Conservation (phyloP, 2,797 vertebrate species). For the Chelidonichthys spinosus region DNA sequence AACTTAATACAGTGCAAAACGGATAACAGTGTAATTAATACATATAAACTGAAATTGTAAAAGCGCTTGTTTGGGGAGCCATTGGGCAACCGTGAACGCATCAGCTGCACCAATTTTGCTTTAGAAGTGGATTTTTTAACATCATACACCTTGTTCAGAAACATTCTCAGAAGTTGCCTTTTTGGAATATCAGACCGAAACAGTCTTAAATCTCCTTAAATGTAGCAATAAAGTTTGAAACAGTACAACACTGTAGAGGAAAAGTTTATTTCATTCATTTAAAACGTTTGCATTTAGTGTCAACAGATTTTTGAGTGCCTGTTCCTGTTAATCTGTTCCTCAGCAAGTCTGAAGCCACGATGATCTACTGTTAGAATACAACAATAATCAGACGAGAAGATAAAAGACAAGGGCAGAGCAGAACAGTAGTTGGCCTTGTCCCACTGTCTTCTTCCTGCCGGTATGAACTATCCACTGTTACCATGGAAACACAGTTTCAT, state of each 20-base stretch:
- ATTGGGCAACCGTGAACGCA: background rate
- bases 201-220: background rate
- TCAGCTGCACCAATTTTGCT: background rate
- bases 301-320: background rate
- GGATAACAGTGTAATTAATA: background rate
- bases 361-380: constrained; percentile 31
- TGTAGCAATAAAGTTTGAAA: background rate
- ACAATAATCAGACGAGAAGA: constrained; percentile 13
- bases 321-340: background rate
- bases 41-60: background rate
- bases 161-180: background rate
- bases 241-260: background rate
- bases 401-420: constrained; percentile 35
- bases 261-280: constrained; percentile 3
- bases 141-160: background rate
- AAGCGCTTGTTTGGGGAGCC: background rate
- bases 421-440: constrained; percentile 42
- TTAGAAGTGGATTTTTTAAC: background rate
- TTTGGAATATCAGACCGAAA: background rate
- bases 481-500: constrained; percentile 70
- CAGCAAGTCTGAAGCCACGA: constrained; percentile 12
- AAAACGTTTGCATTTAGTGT: background rate
- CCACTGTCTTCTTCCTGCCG: constrained; percentile 57
- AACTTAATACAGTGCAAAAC: background rate
- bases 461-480: constrained; percentile 65